phyloP scores from a whole-genome alignment of 2,888 invertebrate species.

The Clanis bilineata region DNA sequence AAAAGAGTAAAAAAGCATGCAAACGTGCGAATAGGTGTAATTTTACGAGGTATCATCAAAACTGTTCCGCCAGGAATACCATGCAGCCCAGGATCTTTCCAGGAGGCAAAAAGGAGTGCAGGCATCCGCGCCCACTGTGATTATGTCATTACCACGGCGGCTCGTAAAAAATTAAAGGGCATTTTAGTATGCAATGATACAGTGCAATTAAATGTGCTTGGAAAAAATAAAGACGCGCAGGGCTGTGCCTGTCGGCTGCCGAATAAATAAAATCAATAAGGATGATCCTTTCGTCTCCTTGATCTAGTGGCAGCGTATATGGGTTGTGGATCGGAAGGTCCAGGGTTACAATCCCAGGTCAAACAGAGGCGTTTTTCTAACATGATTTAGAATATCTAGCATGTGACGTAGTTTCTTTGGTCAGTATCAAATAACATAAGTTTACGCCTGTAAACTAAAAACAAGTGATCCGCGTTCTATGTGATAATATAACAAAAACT shows the following conservation, averaged over 20 bases:
- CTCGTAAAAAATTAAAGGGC: slow-evolving; percentile 70
- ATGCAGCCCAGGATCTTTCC: slow-evolving; percentile 12
- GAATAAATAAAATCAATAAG: neutral
- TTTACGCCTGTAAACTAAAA: too few relatives aligned
- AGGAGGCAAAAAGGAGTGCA: slow-evolving; percentile 29
- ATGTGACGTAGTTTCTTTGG: too few relatives aligned
- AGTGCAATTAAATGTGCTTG: slow-evolving; percentile 64
- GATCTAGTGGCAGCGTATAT: too few relatives aligned
- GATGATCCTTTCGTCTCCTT: neutral
- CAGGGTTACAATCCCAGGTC: neutral
- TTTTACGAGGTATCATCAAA: slow-evolving; percentile 12
- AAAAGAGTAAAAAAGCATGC: neutral
- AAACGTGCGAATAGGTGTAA: slow-evolving; percentile 1
- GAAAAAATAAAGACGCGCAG: slow-evolving; percentile 37
- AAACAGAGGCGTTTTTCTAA: too few relatives aligned
- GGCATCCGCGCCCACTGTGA: slow-evolving; percentile 56
- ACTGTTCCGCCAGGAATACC: neutral
- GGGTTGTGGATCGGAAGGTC: too few relatives aligned
- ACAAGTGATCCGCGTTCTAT: too few relatives aligned
- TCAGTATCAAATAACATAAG: too few relatives aligned
- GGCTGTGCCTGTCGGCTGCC: neutral
- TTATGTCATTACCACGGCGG: slow-evolving; percentile 71
- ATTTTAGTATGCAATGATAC: slow-evolving; percentile 81
- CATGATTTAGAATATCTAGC: too few relatives aligned
- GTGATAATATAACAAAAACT: too few relatives aligned